A percentile compares a stretch with the other conserved stretches of the same genome.
Evolutionary conservation across 1,140 invertebrate species (phyloP).

Genomic region (Trissolcus basalis): DNA sequence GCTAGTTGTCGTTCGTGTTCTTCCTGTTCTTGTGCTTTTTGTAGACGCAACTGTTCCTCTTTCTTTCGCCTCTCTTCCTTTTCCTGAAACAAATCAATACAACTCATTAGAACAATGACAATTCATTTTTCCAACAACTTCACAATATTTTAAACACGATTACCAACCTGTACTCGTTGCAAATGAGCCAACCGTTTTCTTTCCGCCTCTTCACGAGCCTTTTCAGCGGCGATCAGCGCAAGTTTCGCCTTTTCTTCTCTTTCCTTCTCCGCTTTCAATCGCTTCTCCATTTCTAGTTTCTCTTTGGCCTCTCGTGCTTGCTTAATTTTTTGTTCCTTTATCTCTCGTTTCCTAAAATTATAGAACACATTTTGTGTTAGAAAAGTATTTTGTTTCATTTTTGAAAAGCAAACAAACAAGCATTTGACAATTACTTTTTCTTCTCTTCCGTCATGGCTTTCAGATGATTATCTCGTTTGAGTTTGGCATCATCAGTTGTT

Average conservation of each 20-base stretch:
- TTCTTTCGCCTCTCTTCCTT: conserved; percentile 75
- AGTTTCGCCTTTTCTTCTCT: conserved; percentile 71
- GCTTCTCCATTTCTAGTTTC: conserved; percentile 69
- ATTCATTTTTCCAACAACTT: neutral
- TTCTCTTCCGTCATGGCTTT: conserved; percentile 76
- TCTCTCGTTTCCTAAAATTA: conserved; percentile 74
- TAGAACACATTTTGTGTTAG: neutral
- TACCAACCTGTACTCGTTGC: conserved; percentile 63
- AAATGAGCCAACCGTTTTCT: conserved; percentile 64
- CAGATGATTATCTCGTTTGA: conserved; percentile 72
- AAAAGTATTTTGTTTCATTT: no score
- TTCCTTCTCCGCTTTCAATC: conserved; percentile 71
- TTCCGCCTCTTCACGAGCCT: conserved; percentile 68
- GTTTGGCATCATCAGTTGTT: conserved; percentile 65
- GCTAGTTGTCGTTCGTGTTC: conserved; percentile 75
- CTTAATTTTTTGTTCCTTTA: conserved; percentile 78
- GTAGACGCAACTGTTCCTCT: conserved; percentile 71
- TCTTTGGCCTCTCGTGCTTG: conserved; percentile 78
- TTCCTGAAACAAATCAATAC: no score
- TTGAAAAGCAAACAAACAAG: neutral
- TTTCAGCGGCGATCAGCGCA: conserved; percentile 65
- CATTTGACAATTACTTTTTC: conserved; percentile 66
- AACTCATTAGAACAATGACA: conserved; percentile 22
- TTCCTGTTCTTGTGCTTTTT: conserved; percentile 75
- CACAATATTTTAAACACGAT: neutral